Evolutionary conservation across 1,140 invertebrate genomes (phyloP).

Genomic region (Sinonovacula constricta): DNA sequence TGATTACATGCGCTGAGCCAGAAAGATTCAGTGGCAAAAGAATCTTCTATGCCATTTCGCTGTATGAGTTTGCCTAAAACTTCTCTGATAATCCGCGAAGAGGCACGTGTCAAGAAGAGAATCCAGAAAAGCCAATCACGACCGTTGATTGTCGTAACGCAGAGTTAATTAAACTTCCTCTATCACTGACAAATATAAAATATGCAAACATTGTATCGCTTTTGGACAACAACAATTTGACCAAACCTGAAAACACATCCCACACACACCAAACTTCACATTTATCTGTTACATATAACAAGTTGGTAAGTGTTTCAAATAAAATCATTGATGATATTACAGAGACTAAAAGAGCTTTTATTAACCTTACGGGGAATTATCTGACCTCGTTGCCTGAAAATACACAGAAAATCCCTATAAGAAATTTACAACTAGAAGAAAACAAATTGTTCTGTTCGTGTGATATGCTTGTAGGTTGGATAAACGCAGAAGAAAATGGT

Average conservation of each 20-base stretch:
- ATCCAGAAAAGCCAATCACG: conserved; percentile 31
- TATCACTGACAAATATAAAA: conserved; percentile 14
- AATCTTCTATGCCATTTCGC: conserved; percentile 47
- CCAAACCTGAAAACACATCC: conserved; percentile 23
- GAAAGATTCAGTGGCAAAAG: conserved; percentile 29
- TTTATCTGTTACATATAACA: conserved; percentile 51
- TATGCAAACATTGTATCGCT: conserved; percentile 40
- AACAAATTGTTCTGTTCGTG: conserved; percentile 29
- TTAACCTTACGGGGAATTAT: conserved; percentile 33
- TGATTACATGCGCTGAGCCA: conserved; percentile 41
- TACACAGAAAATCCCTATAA: conserved; percentile 24
- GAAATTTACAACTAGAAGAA: conserved; percentile 6
- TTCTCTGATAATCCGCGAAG: conserved; percentile 47
- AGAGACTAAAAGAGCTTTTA: conserved; percentile 5
- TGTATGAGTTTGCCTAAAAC: conserved; percentile 54
- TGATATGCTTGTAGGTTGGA: conserved; percentile 49
- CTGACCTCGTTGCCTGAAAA: conserved; percentile 3
- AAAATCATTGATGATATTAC: conserved; percentile 19
- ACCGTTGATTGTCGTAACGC: conserved; percentile 50
- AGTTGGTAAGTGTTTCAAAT: neutral
- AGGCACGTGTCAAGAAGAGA: conserved; percentile 52
- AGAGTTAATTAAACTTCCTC: conserved; percentile 43
- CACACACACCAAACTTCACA: conserved; percentile 41
- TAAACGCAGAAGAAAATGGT: neutral
- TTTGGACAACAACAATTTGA: conserved; percentile 53